A percentile compares a stretch with the other conserved stretches of the same genome.
Evolutionary conservation across 2,888 invertebrate genomes (phyloP).

Genomic region (Octodonta nipae): DNA sequence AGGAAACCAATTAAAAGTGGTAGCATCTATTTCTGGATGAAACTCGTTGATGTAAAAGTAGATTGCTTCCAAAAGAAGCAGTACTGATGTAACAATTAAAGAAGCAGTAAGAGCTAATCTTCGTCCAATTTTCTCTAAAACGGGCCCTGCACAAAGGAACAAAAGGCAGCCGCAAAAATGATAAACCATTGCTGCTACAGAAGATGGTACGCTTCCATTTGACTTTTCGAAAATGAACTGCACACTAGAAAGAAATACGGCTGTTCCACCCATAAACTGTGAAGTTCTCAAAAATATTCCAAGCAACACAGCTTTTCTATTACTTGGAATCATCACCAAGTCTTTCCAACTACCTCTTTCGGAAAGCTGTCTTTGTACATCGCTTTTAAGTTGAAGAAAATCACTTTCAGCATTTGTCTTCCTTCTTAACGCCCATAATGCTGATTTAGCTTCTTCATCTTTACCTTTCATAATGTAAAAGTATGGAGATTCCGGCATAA

Average conservation of each 20-base stretch:
- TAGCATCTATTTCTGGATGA: slow-evolving; percentile 13
- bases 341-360: slow-evolving; percentile 27
- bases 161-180: slow-evolving; percentile 14
- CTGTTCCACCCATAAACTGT: slow-evolving; percentile 26
- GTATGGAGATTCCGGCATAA: slow-evolving; percentile 46
- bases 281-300: slow-evolving; percentile 22
- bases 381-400: slow-evolving; percentile 18
- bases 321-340: slow-evolving; percentile 21
- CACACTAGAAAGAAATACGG: slow-evolving; percentile 22
- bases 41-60: slow-evolving; percentile 22
- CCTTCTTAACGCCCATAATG: slow-evolving; percentile 19
- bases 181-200: slow-evolving; percentile 23
- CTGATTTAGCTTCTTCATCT: slow-evolving; percentile 18
- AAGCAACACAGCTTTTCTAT: slow-evolving; percentile 23
- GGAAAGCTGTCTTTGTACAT: slow-evolving; percentile 25
- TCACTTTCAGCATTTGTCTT: slow-evolving; percentile 20
- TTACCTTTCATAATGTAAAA: slow-evolving; percentile 21
- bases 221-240: slow-evolving; percentile 28
- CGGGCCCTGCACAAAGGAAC: slow-evolving; percentile 14
- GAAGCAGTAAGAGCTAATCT: slow-evolving; percentile 22
- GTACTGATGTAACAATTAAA: slow-evolving; percentile 16
- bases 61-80: slow-evolving; percentile 18
- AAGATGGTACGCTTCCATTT: slow-evolving; percentile 24
- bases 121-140: slow-evolving; percentile 24
- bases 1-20: slow-evolving; percentile 22